A percentile compares a stretch with the other conserved stretches of the same genome.
phyloP scores from a whole-genome alignment of 2,113 vertebrate species.

The Scopus umbretta region DNA sequence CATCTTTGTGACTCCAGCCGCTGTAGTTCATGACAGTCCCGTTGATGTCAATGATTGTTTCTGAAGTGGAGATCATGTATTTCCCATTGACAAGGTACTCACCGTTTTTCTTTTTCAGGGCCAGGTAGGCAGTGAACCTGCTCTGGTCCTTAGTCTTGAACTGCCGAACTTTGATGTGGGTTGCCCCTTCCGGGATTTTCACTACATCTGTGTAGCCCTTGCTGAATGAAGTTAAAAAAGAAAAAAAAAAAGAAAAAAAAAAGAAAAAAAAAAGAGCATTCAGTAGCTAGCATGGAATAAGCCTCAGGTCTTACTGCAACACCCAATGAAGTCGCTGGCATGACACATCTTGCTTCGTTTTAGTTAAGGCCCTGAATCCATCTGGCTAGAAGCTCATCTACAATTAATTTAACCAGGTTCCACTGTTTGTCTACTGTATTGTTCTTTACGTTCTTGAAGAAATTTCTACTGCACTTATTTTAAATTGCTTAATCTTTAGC shows the following conservation, averaged over 20 bases:
- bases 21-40: slow-evolving; percentile 97
- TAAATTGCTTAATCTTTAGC: slow-evolving; percentile 19
- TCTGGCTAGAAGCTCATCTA: not conserved
- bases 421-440: not conserved
- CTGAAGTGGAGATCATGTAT: slow-evolving; percentile 98
- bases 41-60: slow-evolving; percentile 90
- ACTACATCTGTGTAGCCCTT: slow-evolving; percentile 97
- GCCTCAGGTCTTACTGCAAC: not conserved
- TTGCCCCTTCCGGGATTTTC: slow-evolving; percentile 91
- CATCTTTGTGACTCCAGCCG: slow-evolving; percentile 93
- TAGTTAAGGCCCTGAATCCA: not conserved
- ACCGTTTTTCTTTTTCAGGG: slow-evolving; percentile 82
- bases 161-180: slow-evolving; percentile 95
- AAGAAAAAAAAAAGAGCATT: not conserved
- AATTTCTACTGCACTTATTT: not conserved
- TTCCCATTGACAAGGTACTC: slow-evolving; percentile 96
- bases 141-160: slow-evolving; percentile 91
- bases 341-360: not conserved
- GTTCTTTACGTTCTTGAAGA: not conserved
- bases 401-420: not conserved
- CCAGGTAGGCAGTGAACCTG: slow-evolving; percentile 91
- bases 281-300: not conserved
- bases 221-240: slow-evolving; percentile 68
- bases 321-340: not conserved
- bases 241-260: not conserved